phyloP scores from a whole-genome alignment of 2,888 invertebrate species.

The Cyrtodaria siliqua region DNA sequence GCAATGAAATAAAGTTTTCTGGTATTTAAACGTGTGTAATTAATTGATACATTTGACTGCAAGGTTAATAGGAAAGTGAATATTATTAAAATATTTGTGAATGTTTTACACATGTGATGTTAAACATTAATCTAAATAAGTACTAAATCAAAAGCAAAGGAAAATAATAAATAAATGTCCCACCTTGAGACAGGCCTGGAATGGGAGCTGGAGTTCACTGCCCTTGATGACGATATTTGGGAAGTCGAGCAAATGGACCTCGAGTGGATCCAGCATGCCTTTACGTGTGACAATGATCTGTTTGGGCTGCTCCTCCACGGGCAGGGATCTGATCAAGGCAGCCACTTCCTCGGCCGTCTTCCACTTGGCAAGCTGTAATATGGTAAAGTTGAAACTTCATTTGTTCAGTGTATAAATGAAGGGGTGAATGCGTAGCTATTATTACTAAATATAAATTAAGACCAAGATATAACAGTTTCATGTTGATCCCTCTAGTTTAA shows the following conservation, averaged over 20 bases:
- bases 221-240: slow-evolving; percentile 99
- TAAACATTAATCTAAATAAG: background rate
- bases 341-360: slow-evolving; percentile 99
- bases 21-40: too few relatives aligned
- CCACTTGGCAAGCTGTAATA: slow-evolving; percentile 96
- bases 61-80: too few relatives aligned
- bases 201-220: slow-evolving; percentile 98
- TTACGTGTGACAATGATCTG: slow-evolving; percentile 99
- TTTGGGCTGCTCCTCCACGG: slow-evolving; percentile 99
- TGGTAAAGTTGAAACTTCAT: too few relatives aligned
- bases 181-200: slow-evolving; percentile 97
- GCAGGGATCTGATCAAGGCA: slow-evolving; percentile 98
- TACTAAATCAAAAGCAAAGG: background rate
- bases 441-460: too few relatives aligned
- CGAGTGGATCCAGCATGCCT: slow-evolving; percentile 99
- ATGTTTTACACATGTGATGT: too few relatives aligned
- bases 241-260: slow-evolving; percentile 99
- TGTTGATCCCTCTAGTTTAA: too few relatives aligned
- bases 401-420: too few relatives aligned
- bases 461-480: too few relatives aligned
- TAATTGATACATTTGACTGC: too few relatives aligned
- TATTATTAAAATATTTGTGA: too few relatives aligned
- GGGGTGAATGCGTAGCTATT: too few relatives aligned
- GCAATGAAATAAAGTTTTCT: too few relatives aligned
- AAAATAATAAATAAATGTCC: background rate